Conservation (phyloP, 2,113 vertebrate species). For the Nerophis lumbriciformis region DNA sequence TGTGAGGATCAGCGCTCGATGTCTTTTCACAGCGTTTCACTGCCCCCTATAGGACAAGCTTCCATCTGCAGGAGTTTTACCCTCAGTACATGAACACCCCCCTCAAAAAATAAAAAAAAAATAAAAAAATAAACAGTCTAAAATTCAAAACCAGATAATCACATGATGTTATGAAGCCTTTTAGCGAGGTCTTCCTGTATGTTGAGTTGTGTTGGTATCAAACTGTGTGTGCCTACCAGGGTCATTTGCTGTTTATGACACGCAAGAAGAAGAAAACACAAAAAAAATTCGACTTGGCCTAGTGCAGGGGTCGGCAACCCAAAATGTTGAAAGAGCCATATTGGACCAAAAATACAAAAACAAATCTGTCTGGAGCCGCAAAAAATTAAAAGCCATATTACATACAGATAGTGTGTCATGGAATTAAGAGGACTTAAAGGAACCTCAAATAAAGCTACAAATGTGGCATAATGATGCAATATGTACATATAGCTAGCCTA, state of each 20-base stretch:
- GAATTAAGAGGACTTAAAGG: no score
- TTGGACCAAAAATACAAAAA: no score
- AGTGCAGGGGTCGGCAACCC: no score
- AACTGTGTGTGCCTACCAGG: slow-evolving; percentile 16
- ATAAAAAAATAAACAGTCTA: neutral
- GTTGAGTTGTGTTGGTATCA: slow-evolving; percentile 11
- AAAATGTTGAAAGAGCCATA: no score
- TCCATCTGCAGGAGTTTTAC: slow-evolving; percentile 2
- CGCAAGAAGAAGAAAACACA: slow-evolving; percentile 42
- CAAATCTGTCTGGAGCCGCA: no score
- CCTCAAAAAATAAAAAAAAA: neutral
- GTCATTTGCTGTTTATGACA: slow-evolving; percentile 34
- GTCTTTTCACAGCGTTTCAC: slow-evolving; percentile 45
- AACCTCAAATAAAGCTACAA: no score
- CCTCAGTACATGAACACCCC: neutral
- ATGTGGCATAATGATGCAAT: no score
- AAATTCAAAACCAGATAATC: slow-evolving; percentile 6
- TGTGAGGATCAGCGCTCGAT: neutral
- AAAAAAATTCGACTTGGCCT: slow-evolving; percentile 69
- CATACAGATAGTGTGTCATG: no score
- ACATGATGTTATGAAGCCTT: slow-evolving; percentile 11
- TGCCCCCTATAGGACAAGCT: slow-evolving; percentile 53
- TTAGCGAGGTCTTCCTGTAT: slow-evolving; percentile 8
- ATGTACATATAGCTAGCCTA: no score
- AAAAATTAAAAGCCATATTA: no score